A percentile compares a stretch with the other conserved stretches of the same genome.
Evolutionary conservation across 2,113 vertebrate genomes (phyloP).

Genomic region (Clarias macrocephalus): DNA sequence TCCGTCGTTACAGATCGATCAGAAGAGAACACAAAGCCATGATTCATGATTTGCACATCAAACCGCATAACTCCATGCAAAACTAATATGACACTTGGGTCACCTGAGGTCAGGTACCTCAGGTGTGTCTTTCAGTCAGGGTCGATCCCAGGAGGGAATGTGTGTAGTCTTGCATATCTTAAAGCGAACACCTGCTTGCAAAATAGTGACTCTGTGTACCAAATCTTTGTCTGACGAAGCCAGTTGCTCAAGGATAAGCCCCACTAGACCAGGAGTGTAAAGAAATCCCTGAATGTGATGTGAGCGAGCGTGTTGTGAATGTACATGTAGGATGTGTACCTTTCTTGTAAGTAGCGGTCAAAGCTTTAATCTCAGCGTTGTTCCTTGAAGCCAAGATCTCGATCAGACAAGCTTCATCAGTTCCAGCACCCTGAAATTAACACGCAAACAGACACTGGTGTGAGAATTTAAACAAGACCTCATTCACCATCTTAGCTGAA

Average conservation of each 20-base stretch:
- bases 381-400: constrained; percentile 92
- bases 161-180: neutral
- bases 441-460: neutral
- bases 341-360: constrained; percentile 76
- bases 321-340: constrained; percentile 65
- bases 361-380: constrained; percentile 75
- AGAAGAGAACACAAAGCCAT: neutral
- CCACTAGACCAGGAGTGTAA: no score
- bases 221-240: neutral
- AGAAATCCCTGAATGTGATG: neutral
- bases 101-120: neutral
- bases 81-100: neutral
- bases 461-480: neutral
- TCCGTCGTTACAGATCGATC: constrained; percentile 15
- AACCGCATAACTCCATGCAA: neutral
- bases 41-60: constrained; percentile 10
- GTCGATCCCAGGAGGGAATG: neutral
- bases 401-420: constrained; percentile 90
- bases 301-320: neutral
- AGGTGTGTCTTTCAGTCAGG: neutral
- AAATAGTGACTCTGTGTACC: neutral
- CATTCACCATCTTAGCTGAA: neutral
- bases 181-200: neutral
- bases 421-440: constrained; percentile 84
- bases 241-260: neutral